phyloP scores from a whole-genome alignment of 2,797 vertebrate genomes.

The Hippopotamyrus pictus region DNA sequence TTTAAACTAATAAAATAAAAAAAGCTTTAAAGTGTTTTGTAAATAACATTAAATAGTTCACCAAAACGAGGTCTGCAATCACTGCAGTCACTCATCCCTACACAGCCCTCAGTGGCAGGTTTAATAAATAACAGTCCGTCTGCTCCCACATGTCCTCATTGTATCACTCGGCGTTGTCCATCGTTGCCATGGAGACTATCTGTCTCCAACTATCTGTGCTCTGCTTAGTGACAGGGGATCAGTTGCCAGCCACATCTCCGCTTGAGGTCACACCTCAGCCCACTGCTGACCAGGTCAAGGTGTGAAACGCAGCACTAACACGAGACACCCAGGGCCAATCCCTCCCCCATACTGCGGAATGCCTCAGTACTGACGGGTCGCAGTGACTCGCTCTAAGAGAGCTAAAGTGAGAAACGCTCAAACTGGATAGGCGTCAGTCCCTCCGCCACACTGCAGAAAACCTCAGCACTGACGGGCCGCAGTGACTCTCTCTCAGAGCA shows the following conservation, averaged over 20 bases:
- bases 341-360: background rate
- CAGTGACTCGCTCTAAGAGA: background rate
- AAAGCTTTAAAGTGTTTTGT: background rate
- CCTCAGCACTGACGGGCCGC: too few species aligned
- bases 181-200: background rate
- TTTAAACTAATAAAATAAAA: background rate
- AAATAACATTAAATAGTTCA: background rate
- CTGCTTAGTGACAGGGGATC: background rate
- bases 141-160: background rate
- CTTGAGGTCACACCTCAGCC: background rate
- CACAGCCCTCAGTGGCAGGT: background rate
- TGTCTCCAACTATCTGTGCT: background rate
- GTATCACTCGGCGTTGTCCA: background rate
- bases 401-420: background rate
- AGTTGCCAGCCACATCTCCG: background rate
- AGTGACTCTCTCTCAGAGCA: too few species aligned
- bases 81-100: background rate
- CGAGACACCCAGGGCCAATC: background rate
- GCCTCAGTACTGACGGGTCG: background rate
- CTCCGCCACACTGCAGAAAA: too few species aligned
- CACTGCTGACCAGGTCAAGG: background rate
- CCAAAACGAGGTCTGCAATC: background rate
- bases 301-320: background rate
- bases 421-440: background rate
- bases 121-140: background rate